Evolutionary conservation across 2,888 invertebrate genomes (phyloP), one percentile per base, ranked within the genome.

Genomic region (Acheta domesticus): DNA sequence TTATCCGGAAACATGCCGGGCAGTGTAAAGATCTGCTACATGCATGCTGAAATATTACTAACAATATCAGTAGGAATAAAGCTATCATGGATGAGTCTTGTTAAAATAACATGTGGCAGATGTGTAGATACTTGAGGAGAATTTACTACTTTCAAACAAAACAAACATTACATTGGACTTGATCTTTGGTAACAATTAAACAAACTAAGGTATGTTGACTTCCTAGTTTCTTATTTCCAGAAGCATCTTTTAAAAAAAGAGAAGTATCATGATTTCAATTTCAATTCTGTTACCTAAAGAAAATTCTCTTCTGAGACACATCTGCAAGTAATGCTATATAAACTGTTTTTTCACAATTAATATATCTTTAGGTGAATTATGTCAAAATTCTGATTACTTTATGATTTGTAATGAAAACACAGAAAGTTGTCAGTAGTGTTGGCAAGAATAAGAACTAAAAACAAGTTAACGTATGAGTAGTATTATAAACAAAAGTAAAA

Each of bases 21-120:
- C 62, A 62, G 62, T 62, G 62, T 62, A 62, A 19, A 62, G 62
- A 62, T 62, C 62, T 62, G 62, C 62, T n/a, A n/a, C n/a, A 14
- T 62, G 14, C 62, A 62, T n/a, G 14, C n/a, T 19, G n/a, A 62
- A 62, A 62, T 62, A 62, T 62, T 19, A 19, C n/a, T 62, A 62
- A 62, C 16, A 62, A 62, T 62, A 62, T 62, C 62, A 62, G 62
- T n/a, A 62, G 62, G 62, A 62, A 62, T 62, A 62, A 62, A 62
- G 62, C 62, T 62, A 62, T n/a, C 14, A n/a, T 62, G 62, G 62
- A 62, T 62, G 62, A 62, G 62, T 62, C 62, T 62, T 62, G 62
- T 62, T 62, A 62, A 62, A 62, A 62, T 62, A n/a, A 62, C 62
- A 62, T n/a, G 14, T 19, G 62, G 62, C 14, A 62, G 62, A 62